Conservation (phyloP, 2,797 vertebrate genomes). For the Rhinoraja longicauda region DNA sequence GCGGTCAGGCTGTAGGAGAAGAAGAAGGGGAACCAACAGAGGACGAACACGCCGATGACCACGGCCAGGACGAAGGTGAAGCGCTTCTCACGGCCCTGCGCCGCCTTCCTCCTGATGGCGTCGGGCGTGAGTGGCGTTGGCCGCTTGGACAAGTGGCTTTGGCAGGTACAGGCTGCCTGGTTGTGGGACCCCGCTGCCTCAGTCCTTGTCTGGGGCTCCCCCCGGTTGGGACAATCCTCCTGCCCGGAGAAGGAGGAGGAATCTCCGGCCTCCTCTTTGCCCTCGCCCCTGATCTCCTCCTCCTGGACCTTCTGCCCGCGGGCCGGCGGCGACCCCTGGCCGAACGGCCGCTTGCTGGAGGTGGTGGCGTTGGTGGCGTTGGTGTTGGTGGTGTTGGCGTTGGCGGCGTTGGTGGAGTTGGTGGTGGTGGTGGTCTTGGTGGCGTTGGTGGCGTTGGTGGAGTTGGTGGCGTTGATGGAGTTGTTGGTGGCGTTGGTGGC, state of each 20-base stretch:
- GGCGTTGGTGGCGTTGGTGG: too few relatives aligned
- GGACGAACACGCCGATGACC: conserved; percentile 84
- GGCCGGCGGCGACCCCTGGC: not conserved
- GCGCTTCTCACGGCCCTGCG: conserved; percentile 81
- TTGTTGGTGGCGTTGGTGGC: too few relatives aligned
- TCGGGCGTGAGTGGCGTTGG: conserved; percentile 53
- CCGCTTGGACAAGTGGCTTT: conserved; percentile 55
- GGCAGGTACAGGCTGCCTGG: conserved; percentile 54
- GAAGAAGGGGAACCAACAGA: conserved; percentile 97
- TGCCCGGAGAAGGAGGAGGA: not conserved
- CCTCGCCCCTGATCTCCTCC: conserved; percentile 41
- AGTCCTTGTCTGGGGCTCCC: conserved; percentile 36
- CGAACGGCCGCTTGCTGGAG: conserved; percentile 40
- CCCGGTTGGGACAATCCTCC: conserved; percentile 28
- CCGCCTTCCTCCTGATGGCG: conserved; percentile 74
- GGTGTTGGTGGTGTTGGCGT: too few relatives aligned
- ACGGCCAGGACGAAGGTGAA: conserved; percentile 89
- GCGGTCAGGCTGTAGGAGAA: conserved; percentile 87
- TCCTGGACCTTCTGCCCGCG: not conserved
- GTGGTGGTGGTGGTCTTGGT: too few relatives aligned
- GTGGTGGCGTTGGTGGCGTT: conserved; percentile 37
- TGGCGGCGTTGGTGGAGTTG: too few relatives aligned
- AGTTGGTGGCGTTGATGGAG: too few relatives aligned
- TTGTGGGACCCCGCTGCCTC: conserved; percentile 47
- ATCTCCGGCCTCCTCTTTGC: conserved; percentile 49